phyloP scores from a whole-genome alignment of 2,888 invertebrate species.

The Dynastes grantii region DNA sequence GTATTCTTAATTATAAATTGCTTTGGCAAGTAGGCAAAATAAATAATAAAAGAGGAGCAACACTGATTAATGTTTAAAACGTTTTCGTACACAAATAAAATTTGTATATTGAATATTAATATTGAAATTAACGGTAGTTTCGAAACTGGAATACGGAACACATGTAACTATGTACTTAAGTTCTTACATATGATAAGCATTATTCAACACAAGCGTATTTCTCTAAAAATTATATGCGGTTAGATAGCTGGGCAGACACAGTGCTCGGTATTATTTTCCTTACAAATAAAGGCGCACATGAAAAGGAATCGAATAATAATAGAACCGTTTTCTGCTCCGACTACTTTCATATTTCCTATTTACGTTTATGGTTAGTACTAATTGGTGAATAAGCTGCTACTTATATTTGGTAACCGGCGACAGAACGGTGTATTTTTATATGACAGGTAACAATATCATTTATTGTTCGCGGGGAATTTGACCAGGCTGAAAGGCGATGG shows the following conservation, averaged over 20 bases:
- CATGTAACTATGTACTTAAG: neutral
- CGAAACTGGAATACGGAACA: neutral
- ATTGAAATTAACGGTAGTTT: constrained; percentile 11
- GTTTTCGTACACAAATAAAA: neutral
- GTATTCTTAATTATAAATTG: constrained; percentile 10
- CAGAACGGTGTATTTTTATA: constrained; percentile 40
- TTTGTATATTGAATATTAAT: neutral
- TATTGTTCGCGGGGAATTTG: constrained; percentile 48
- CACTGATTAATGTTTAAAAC: neutral
- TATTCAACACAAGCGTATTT: neutral
- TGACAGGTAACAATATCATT: constrained; percentile 54
- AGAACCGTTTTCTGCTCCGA: constrained; percentile 42
- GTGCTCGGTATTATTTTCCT: constrained; percentile 32
- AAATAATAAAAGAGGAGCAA: constrained; percentile 12
- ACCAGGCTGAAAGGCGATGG: neutral
- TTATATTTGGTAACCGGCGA: constrained; percentile 43
- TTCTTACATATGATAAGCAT: neutral
- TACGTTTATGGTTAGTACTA: constrained; percentile 56
- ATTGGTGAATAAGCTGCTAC: constrained; percentile 53
- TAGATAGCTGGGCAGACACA: constrained; percentile 10
- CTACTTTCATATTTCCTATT: constrained; percentile 53
- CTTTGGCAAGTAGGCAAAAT: constrained; percentile 20
- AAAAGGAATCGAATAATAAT: constrained; percentile 44
- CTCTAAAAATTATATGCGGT: neutral
- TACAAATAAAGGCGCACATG: constrained; percentile 34